Percentiles rank a stretch among this genome's conserved stretches.
These are phyloP conservation scores for Poeciliopsis retropinna DNA, from an alignment of 2,113 vertebrate species.

Conservation along the genomic window DNA sequence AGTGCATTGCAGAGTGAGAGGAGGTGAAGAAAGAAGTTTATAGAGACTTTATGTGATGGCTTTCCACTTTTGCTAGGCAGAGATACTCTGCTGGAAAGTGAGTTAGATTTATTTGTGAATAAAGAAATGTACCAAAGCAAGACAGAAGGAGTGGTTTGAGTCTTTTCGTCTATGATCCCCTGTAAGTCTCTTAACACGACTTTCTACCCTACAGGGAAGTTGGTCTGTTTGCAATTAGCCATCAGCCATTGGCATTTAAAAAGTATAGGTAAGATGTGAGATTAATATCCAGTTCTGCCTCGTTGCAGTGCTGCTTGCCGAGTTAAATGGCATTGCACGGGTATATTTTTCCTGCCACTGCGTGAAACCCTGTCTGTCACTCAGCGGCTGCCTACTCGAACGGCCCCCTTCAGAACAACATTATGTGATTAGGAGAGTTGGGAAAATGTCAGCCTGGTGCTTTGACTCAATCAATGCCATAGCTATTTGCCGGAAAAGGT, in stretches of 20 bases:
- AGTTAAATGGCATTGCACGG: conserved; percentile 40
- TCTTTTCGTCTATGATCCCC: not conserved
- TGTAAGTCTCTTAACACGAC: conserved; percentile 11
- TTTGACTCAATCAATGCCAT: conserved; percentile 24
- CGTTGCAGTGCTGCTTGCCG: conserved; percentile 40
- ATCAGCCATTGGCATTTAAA: conserved; percentile 41
- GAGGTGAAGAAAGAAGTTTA: too few relatives aligned
- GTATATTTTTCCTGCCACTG: conserved; percentile 46
- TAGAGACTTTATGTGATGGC: too few relatives aligned
- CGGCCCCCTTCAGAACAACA: conserved; percentile 40
- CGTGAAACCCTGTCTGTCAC: conserved; percentile 42
- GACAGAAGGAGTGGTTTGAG: too few relatives aligned
- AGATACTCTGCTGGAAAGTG: too few relatives aligned
- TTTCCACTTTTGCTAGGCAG: too few relatives aligned
- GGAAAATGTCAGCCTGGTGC: conserved; percentile 40
- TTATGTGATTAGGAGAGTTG: conserved; percentile 52
- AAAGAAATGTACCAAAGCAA: too few relatives aligned
- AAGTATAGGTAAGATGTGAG: conserved; percentile 16
- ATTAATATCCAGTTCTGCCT: conserved; percentile 52
- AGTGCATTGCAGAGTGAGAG: too few relatives aligned
- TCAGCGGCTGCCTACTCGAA: conserved; percentile 40
- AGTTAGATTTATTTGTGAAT: too few relatives aligned
- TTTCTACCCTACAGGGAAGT: conserved; percentile 14
- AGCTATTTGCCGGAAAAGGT: conserved; percentile 8
- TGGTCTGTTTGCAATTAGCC: conserved; percentile 25